Evolutionary conservation across 2,113 vertebrate genomes (phyloP), one percentile per base, ranked within the genome.

Genomic region (Periophthalmus modestus): DNA sequence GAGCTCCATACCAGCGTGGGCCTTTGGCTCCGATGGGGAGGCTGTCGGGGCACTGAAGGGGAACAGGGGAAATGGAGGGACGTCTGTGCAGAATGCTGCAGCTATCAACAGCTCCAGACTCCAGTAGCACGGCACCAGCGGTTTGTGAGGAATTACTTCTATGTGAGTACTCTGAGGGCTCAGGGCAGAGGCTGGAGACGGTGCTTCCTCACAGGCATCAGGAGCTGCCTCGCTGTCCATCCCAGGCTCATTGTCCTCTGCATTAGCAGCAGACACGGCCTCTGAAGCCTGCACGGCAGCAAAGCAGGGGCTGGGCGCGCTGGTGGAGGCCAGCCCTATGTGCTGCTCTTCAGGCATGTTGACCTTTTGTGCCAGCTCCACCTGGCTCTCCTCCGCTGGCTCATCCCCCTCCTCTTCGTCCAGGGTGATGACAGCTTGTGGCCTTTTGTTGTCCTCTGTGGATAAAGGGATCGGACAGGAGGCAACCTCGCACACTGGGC

Each of bases 51-150:
- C n/a, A 73, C 77, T 85, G 50, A 79, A 81, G 74, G 89, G 83
- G 19, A 89, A 77, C 81, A 87, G 66, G 82, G 75, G 12, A 72
- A 90, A 7, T 63, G 95, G 86, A 88, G 93, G 91, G 90, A 95
- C 81, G 85, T 96, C 89, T 92, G 92, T 87, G 78, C 94, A 91
- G 71, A 98, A 94, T 59, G 95, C 94, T 2, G 97, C 97, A 0
- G 96, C 96, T 23, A 99, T 96, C 74, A 99, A 91, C 4, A 94
- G 93, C 66, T 99, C 96, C 89, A 99, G 92, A 75, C 96, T 96
- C 94, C 94, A 94, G 0, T 91, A 94, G 78, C 92, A 93, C 57
- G 92, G 87, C 75, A 89, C 89, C 6, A 82, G 67, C 58, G 86
- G 76, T 82, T 90, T 91, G 23, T 73, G 78, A 74, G 87, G 65